phyloP scores from a whole-genome alignment of 2,888 invertebrate genomes.

The Latrodectus elegans region DNA sequence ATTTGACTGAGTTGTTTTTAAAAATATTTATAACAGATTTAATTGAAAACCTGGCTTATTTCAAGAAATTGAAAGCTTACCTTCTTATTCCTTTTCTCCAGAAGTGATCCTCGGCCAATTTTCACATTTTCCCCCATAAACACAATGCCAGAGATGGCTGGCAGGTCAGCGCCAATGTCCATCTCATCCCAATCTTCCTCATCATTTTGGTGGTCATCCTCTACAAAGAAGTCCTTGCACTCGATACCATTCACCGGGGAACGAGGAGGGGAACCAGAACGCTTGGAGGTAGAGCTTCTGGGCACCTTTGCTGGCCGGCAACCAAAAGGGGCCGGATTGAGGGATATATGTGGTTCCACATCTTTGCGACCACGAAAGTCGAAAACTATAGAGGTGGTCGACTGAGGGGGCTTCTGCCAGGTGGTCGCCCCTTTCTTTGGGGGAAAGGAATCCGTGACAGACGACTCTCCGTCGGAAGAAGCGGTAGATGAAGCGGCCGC shows the following conservation, averaged over 20 bases:
- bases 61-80: conserved; percentile 40
- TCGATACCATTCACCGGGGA: conserved; percentile 29
- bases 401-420: conserved; percentile 56
- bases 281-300: conserved; percentile 10
- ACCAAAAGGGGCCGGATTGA: conserved; percentile 70
- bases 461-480: conserved; percentile 14
- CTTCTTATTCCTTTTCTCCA: conserved; percentile 71
- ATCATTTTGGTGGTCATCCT: conserved; percentile 22
- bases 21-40: neutral
- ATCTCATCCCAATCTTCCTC: conserved; percentile 70
- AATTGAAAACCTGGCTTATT: neutral
- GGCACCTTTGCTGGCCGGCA: conserved; percentile 63
- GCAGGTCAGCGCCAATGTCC: conserved; percentile 70
- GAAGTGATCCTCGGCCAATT: conserved; percentile 64
- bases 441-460: neutral
- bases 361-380: conserved; percentile 70
- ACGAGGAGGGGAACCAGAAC: conserved; percentile 53
- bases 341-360: conserved; percentile 70
- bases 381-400: conserved; percentile 70
- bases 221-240: conserved; percentile 16
- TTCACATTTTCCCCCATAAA: conserved; percentile 71
- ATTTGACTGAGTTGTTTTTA: neutral
- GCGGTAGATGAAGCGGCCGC: conserved; percentile 8
- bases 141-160: conserved; percentile 66
- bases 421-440: conserved; percentile 28